Conservation (phyloP, 2,888 invertebrate genomes). For the Adela reaumurella region DNA sequence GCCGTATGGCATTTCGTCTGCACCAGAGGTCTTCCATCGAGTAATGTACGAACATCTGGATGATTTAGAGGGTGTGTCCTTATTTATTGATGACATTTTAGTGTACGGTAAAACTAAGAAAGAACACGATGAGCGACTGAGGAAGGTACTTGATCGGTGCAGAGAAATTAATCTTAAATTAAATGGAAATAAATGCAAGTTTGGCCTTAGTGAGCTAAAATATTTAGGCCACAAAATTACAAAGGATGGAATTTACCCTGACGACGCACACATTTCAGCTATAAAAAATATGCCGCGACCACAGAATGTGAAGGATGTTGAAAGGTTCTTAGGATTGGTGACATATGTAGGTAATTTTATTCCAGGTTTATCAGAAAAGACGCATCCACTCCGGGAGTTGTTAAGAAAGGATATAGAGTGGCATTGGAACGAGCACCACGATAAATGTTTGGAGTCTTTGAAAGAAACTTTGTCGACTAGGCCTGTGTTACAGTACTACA, state of each 20-base stretch:
- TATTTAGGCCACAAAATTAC: slow-evolving; percentile 5
- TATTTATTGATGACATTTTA: slow-evolving; percentile 6
- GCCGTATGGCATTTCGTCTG: slow-evolving; percentile 14
- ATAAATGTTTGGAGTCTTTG: slow-evolving; percentile 1
- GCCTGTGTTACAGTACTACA: slow-evolving; percentile 12
- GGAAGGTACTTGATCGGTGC: slow-evolving; percentile 4
- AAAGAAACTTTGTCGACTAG: slow-evolving; percentile 5
- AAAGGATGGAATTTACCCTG: slow-evolving; percentile 6
- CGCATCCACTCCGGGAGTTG: slow-evolving; percentile 10
- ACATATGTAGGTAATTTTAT: slow-evolving; percentile 15
- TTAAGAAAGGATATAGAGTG: slow-evolving; percentile 7
- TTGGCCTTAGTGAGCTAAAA: slow-evolving; percentile 3
- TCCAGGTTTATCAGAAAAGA: slow-evolving; percentile 14
- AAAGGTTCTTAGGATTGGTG: slow-evolving; percentile 14
- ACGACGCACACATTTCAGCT: slow-evolving; percentile 10
- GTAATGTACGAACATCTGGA: slow-evolving; percentile 9
- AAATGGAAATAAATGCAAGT: slow-evolving; percentile 4
- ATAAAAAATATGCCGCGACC: slow-evolving; percentile 14
- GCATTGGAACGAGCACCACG: slow-evolving; percentile 3
- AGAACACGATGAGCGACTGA: slow-evolving; percentile 6
- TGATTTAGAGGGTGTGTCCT: slow-evolving; percentile 5
- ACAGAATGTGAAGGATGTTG: slow-evolving; percentile 11
- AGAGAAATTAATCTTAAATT: slow-evolving; percentile 3
- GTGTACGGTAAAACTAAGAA: slow-evolving; percentile 4
- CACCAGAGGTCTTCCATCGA: slow-evolving; percentile 15